These are phyloP conservation scores for Sardinella longiceps DNA, from an alignment of 2,797 vertebrate genomes.

Conservation along the genomic window DNA sequence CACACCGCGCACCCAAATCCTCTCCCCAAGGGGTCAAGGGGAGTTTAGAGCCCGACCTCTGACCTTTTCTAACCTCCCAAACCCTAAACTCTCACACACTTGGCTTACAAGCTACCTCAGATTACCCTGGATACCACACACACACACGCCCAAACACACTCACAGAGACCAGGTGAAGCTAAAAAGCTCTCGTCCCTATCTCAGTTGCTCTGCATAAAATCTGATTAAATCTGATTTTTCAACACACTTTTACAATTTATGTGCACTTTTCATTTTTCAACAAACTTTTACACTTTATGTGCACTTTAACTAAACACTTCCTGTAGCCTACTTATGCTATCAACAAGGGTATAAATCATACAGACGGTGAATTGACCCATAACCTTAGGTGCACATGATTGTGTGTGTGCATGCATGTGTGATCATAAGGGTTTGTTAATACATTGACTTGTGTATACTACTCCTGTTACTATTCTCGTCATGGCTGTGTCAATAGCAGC, in stretches of 20 bases:
- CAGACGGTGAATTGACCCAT: too few species aligned
- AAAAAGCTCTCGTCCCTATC: not conserved
- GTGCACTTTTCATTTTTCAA: too few species aligned
- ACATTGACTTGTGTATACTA: not conserved
- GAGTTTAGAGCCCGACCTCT: conserved; percentile 69
- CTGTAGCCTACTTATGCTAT: too few species aligned
- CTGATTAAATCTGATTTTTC: not conserved
- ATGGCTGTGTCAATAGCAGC: not conserved
- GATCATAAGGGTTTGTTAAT: too few species aligned
- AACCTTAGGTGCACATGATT: too few species aligned
- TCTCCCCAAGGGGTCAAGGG: conserved; percentile 72
- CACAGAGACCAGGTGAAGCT: not conserved
- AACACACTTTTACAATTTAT: too few species aligned
- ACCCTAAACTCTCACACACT: conserved; percentile 71
- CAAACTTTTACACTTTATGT: too few species aligned
- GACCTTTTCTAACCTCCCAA: conserved; percentile 37
- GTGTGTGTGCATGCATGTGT: too few species aligned
- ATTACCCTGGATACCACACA: conserved; percentile 44
- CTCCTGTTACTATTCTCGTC: too few species aligned
- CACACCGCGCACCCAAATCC: conserved; percentile 76
- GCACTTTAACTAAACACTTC: too few species aligned
- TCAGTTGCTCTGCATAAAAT: not conserved
- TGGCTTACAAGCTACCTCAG: conserved; percentile 61
- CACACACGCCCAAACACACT: not conserved
- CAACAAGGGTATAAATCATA: too few species aligned